Conservation (phyloP, 2,888 invertebrate genomes). For the Byasa hedistus region DNA sequence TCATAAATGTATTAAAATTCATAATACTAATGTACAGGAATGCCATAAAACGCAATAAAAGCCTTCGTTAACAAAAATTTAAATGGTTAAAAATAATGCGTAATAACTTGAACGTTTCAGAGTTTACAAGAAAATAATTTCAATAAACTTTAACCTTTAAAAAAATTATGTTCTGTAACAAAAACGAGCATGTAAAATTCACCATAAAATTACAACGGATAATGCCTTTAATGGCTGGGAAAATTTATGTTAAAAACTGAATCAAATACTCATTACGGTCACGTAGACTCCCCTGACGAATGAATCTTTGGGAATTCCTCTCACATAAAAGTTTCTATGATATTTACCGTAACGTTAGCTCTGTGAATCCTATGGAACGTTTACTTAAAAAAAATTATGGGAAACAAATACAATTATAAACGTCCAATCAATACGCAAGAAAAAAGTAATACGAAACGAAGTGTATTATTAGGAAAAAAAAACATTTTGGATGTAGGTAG, state of each 20-base stretch:
- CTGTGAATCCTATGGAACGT: not conserved
- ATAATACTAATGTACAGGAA: not conserved
- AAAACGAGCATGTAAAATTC: conserved; percentile 15
- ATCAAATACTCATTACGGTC: conserved; percentile 25
- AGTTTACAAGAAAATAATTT: not conserved
- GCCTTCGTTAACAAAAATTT: not conserved
- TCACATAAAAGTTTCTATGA: conserved; percentile 11
- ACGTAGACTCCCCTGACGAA: conserved; percentile 17
- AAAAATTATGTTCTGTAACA: not conserved
- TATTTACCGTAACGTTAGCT: conserved; percentile 4
- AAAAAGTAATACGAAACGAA: no score
- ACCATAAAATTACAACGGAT: conserved; percentile 14
- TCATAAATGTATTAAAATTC: not conserved
- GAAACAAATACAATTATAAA: not conserved
- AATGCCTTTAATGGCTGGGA: conserved; percentile 18
- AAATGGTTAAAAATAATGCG: not conserved
- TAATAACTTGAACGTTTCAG: no score
- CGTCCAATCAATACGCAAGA: not conserved
- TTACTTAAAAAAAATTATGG: not conserved
- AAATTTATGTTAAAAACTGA: conserved; percentile 25
- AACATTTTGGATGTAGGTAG: no score
- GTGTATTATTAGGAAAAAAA: no score
- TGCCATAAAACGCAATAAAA: not conserved
- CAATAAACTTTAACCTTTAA: conserved; percentile 1
- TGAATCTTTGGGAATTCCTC: conserved; percentile 24